Base-by-base conservation (phyloP, 2,888 invertebrate species). In the Seira musarum region DNA sequence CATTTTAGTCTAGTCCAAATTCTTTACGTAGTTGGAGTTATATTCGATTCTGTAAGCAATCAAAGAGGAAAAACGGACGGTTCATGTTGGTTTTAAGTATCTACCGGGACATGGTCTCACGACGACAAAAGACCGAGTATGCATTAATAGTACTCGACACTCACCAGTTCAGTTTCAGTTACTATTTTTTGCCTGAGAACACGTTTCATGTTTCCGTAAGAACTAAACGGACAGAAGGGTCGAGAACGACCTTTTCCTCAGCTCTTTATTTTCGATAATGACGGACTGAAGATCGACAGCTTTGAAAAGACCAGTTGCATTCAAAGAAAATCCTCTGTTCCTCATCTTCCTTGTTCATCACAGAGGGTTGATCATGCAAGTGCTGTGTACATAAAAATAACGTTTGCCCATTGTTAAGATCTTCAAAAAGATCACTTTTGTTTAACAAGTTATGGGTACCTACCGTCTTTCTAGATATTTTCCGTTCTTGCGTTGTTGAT, bases 301-400 rank as follows among this genome's bases (percentile, higher is more conserved):
- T 67, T 17, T 46, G 65, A 53, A 49, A 70, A 70, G 69, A 65
- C 76, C 76, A 70, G 76, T 76, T 77, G 69, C 76, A 64, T 53
- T 8, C 2, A 49, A 49, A 21, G 22, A 21, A 22, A 60, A 60
- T 60, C 60, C 60, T 21, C 19, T 60, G 8, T 60, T 13, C 13
- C 2, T 60, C 22, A 10, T 57, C 30, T 30, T 30, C 30, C 30
- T 30, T 30, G 30, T 30, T 30, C 2, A 30, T 2, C 30, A 5
- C 8, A 8, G 30, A 30, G 30, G 30, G 30, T 30, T 30, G 60
- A 60, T 60, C 60, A 60, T 60, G 60, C 60, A 60, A 60, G 60
- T 60, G 60, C 21, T 60, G 21, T 21, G 22, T 21, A 60, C 21
- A 60, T 13, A 22, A 60, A 60, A 60, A 60, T 60, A 53, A 53